Conservation (phyloP, 2,888 invertebrate species). For the Pseudococcus viburni region DNA sequence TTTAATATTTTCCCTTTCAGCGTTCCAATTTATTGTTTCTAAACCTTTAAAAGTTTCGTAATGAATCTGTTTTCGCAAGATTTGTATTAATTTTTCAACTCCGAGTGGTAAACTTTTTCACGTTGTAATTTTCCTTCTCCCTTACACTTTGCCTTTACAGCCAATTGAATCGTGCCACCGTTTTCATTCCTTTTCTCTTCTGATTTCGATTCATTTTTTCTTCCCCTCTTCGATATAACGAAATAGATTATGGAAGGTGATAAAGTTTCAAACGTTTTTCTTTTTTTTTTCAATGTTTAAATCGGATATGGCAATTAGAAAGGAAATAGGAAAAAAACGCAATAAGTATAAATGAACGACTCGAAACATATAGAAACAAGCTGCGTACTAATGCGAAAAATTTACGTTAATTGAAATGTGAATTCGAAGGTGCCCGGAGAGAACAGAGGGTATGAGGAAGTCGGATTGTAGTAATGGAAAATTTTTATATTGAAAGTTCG, state of each 20-base stretch:
- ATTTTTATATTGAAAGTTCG: not conserved
- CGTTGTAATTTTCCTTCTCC: not conserved
- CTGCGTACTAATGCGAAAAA: not conserved
- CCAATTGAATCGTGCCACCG: not conserved
- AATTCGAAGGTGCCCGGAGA: not conserved
- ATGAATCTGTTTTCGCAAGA: conserved; percentile 47
- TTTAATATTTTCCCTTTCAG: conserved; percentile 51
- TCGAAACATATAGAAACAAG: not conserved
- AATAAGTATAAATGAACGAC: not conserved
- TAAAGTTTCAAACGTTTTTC: conserved; percentile 5
- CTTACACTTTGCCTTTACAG: not conserved
- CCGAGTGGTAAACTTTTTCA: conserved; percentile 15
- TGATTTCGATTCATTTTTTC: not conserved
- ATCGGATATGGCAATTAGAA: conserved; percentile 5
- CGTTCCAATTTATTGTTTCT: conserved; percentile 29
- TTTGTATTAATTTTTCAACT: conserved; percentile 49
- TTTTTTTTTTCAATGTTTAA: not conserved
- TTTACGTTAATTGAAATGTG: not conserved
- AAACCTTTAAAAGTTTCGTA: conserved; percentile 20
- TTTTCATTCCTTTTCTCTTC: not conserved
- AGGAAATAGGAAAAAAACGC: not conserved
- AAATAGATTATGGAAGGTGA: conserved; percentile 15
- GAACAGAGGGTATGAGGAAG: not conserved
- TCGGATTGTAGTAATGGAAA: not conserved
- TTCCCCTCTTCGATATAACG: not conserved